These are phyloP conservation scores for Leptatherina wallacei DNA, from an alignment of 2,797 vertebrate genomes.

Conservation along the genomic window DNA sequence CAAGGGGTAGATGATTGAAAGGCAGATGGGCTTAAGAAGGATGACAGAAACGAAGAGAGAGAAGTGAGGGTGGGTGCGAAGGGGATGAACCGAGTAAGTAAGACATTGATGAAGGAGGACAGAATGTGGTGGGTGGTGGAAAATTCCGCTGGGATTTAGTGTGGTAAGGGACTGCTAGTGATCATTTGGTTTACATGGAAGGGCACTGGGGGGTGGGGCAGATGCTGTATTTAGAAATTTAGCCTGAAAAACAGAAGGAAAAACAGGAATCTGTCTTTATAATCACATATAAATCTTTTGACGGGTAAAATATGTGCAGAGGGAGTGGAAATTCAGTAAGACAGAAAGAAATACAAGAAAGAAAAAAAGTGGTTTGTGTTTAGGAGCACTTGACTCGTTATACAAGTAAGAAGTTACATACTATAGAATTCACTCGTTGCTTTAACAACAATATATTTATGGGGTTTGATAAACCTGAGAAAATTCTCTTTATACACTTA, in stretches of 20 bases:
- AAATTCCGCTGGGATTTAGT: conserved; percentile 58
- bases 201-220: not conserved
- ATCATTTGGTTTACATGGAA: conserved; percentile 34
- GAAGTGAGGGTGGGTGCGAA: conserved; percentile 22
- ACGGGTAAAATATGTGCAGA: not conserved
- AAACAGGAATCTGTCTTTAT: conserved; percentile 13
- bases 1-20: conserved; percentile 43
- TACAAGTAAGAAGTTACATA: not conserved
- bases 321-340: not conserved
- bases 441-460: not conserved
- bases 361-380: not conserved
- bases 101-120: conserved; percentile 46
- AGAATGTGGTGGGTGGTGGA: conserved; percentile 43
- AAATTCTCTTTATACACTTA: not conserved
- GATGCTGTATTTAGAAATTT: conserved; percentile 11
- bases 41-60: conserved; percentile 54
- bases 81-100: conserved; percentile 42
- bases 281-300: not conserved
- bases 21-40: conserved; percentile 50
- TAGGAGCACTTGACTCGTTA: not conserved
- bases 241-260: conserved; percentile 8
- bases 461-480: not conserved
- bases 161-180: conserved; percentile 33
- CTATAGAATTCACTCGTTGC: not conserved
- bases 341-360: not conserved